phyloP scores from a whole-genome alignment of 1,140 invertebrate genomes.

The Psilanteris sp. region DNA sequence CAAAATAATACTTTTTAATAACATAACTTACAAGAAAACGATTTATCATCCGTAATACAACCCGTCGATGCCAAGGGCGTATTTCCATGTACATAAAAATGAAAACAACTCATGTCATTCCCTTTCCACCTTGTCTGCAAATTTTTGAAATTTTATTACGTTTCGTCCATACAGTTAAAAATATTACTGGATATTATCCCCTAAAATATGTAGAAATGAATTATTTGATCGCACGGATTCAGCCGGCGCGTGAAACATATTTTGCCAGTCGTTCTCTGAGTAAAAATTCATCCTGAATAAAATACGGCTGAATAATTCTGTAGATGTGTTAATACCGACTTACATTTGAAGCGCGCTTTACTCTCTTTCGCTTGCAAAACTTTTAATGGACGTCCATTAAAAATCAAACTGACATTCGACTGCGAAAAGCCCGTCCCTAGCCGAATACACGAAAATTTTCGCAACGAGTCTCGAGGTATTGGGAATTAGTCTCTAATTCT shows the following conservation, averaged over 20 bases:
- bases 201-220: constrained; percentile 14
- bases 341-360: constrained; percentile 29
- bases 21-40: constrained; percentile 33
- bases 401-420: constrained; percentile 61
- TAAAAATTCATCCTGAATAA: constrained; percentile 20
- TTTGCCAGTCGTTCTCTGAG: background rate
- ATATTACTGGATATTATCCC: constrained; percentile 8
- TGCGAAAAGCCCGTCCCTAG: constrained; percentile 41
- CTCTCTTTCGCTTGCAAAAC: constrained; percentile 36
- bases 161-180: constrained; percentile 20
- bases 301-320: constrained; percentile 50
- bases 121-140: constrained; percentile 25
- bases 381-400: constrained; percentile 66
- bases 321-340: constrained; percentile 40
- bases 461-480: constrained; percentile 53
- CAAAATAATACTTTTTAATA: too few species aligned
- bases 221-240: constrained; percentile 15
- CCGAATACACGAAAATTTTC: constrained; percentile 47
- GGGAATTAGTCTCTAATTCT: constrained; percentile 66
- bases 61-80: too few species aligned
- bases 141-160: constrained; percentile 38
- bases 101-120: constrained; percentile 30
- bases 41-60: constrained; percentile 60
- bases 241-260: constrained; percentile 4
- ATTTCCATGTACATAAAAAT: too few species aligned